These are phyloP conservation scores for Muscicapa adusta DNA, from an alignment of 2,113 vertebrate species.

Conservation along the genomic window DNA sequence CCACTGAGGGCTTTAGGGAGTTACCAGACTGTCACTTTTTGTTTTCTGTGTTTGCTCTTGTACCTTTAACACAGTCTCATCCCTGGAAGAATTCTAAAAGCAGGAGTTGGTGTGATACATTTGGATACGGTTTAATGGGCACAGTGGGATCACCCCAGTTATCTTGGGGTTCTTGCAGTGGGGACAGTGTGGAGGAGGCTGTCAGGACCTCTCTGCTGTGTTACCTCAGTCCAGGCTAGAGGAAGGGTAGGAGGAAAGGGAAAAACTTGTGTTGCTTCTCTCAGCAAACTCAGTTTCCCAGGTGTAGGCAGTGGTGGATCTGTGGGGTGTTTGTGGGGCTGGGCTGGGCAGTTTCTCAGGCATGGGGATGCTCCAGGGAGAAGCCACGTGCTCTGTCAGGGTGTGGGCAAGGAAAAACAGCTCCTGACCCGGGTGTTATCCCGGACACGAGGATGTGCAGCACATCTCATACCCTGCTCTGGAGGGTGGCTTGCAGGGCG, in stretches of 20 bases:
- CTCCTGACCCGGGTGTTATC: background rate
- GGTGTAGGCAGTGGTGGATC: background rate
- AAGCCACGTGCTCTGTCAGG: background rate
- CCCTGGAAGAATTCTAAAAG: background rate
- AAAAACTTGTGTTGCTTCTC: background rate
- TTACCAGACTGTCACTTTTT: background rate
- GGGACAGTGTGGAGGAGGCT: background rate
- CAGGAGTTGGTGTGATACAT: background rate
- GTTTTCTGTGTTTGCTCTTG: background rate
- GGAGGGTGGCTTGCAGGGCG: background rate
- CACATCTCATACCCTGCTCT: rapidly evolving
- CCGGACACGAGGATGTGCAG: background rate
- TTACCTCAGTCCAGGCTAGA: rapidly evolving
- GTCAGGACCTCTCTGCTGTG: background rate
- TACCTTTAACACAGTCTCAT: background rate
- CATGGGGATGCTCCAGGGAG: background rate
- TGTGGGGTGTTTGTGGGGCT: background rate
- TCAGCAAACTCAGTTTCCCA: rapidly evolving
- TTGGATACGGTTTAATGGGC: background rate
- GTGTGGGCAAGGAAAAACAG: background rate
- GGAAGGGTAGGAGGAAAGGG: background rate
- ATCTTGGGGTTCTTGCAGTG: background rate
- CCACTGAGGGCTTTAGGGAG: background rate
- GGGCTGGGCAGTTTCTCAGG: background rate
- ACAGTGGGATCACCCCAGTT: too few relatives aligned